A percentile compares a stretch with the other conserved stretches of the same genome.
phyloP scores from a whole-genome alignment of 1,140 invertebrate species.

The Uloborus diversus region DNA sequence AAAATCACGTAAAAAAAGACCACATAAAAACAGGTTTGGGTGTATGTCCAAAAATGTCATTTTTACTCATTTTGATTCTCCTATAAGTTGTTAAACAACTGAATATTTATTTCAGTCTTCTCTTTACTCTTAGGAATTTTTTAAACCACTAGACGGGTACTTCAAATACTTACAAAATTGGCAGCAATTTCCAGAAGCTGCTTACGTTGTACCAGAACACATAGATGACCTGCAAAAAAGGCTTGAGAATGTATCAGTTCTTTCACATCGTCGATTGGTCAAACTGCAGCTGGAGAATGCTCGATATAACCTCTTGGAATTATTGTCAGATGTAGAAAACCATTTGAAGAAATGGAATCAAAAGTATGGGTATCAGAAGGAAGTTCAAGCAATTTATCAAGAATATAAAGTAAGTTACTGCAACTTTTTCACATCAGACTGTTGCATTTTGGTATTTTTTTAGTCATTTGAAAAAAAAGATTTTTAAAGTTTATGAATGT shows the following conservation, averaged over 20 bases:
- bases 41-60: too few relatives aligned
- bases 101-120: conserved; percentile 12
- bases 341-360: conserved; percentile 88
- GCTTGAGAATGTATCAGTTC: conserved; percentile 68
- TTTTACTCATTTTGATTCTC: too few relatives aligned
- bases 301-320: conserved; percentile 72
- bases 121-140: conserved; percentile 74
- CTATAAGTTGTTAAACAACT: too few relatives aligned
- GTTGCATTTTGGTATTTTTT: background rate
- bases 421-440: background rate
- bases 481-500: too few relatives aligned
- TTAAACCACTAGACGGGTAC: conserved; percentile 80
- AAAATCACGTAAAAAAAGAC: too few relatives aligned
- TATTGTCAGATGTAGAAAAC: conserved; percentile 86
- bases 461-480: too few relatives aligned
- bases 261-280: conserved; percentile 59
- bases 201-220: conserved; percentile 77
- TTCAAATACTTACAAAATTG: conserved; percentile 78
- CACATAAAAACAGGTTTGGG: too few relatives aligned
- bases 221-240: conserved; percentile 80
- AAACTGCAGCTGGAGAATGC: conserved; percentile 63
- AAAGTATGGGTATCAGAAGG: conserved; percentile 85
- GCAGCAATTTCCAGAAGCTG: conserved; percentile 71
- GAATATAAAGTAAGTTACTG: conserved; percentile 75
- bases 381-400: conserved; percentile 82